Evolutionary conservation across 2,888 invertebrate genomes (phyloP), one percentile per base, ranked within the genome.

Genomic region (Xestobium rufovillosum): DNA sequence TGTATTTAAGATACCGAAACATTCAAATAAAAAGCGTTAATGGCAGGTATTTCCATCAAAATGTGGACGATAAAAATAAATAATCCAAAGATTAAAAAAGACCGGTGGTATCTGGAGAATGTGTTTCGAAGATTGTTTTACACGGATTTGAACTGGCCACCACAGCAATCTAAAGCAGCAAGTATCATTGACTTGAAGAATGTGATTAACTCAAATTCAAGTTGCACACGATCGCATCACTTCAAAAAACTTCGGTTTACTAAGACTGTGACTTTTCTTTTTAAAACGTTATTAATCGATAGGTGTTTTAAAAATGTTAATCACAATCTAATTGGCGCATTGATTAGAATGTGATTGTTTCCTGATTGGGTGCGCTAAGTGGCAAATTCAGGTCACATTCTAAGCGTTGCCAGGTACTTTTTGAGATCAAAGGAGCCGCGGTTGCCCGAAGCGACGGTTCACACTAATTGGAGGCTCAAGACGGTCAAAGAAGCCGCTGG

Each of bases 391-490:
- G 31, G 31, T 56, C 51, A 61, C 61, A 59, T 56, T 61, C 63
- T 61, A 48, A 57, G 51, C 53, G 55, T 50, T 46, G 51, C 53
- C 63, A 65, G 65, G 65, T 65, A 65, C 62, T 63, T 61, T 61
- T 58, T 47, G 48, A 63, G 57, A 56, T 67, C 66, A 66, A 67
- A 67, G 61, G 45, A 40, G 56, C 65, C 67, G 65, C 59, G 56
- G 44, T 38, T 44, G 63, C 67, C 64, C 48, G 52, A 49, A 57
- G 67, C 67, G 65, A 66, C 67, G 67, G 65, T 64, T 63, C 64
- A 61, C 64, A 65, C 67, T 67, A 67, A 67, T 67, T 67, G 67
- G 67, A 66, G 65, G 65, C 61, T 60, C 61, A 56, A 52, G 61
- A 59, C 57, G 63, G 63, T 65, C 65, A 67, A 65, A 64, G 64